phyloP scores from a whole-genome alignment of 2,113 vertebrate genomes.

The Empidonax traillii region DNA sequence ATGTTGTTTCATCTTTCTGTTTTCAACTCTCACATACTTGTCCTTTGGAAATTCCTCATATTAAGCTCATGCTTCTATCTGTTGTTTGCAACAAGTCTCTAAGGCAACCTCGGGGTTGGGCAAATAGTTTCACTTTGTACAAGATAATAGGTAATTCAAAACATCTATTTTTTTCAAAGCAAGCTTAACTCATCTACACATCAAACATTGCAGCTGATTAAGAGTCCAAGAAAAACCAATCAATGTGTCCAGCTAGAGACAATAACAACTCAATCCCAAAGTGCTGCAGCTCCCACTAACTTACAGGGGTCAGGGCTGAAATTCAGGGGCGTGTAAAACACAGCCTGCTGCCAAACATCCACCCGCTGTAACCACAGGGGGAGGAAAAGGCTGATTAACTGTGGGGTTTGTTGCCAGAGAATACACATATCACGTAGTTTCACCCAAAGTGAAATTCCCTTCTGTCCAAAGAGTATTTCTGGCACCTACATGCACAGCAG shows the following conservation, averaged over 20 bases:
- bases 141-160: conserved; percentile 49
- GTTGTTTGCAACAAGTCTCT: conserved; percentile 34
- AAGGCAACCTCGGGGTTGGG: background rate
- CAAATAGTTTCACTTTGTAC: conserved; percentile 30
- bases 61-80: background rate
- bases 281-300: background rate
- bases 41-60: background rate
- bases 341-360: background rate
- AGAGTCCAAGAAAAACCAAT: conserved; percentile 18
- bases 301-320: background rate
- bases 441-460: background rate
- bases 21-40: conserved; percentile 10
- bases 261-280: background rate
- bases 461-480: background rate
- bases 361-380: background rate
- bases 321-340: background rate
- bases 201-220: background rate
- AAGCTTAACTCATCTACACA: background rate
- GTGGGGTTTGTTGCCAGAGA: background rate
- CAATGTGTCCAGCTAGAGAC: background rate
- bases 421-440: background rate
- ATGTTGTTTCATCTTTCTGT: background rate
- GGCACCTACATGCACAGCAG: background rate
- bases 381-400: background rate
- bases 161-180: background rate